A percentile compares a stretch with the other conserved stretches of the same genome.
Conservation (phyloP, 2,888 invertebrate species). For the Isotomurus palustris region DNA sequence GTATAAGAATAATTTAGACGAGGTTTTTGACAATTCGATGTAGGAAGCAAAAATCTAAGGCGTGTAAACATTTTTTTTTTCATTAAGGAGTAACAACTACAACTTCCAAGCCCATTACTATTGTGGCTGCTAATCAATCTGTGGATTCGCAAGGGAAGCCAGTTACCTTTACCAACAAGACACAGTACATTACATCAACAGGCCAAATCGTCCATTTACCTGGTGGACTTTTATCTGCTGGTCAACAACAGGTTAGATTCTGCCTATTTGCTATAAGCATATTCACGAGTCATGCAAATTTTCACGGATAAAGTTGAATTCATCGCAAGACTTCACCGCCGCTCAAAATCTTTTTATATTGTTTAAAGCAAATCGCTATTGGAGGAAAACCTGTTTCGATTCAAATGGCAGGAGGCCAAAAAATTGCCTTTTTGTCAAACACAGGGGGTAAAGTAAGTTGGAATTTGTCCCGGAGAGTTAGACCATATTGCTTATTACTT, state of each 20-base stretch:
- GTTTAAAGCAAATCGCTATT: slow-evolving; percentile 58
- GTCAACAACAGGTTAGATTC: slow-evolving; percentile 49
- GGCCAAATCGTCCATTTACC: slow-evolving; percentile 48
- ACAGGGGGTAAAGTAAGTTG: slow-evolving; percentile 12
- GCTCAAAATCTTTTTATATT: slow-evolving; percentile 1
- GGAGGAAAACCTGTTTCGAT: slow-evolving; percentile 69
- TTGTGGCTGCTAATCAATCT: slow-evolving; percentile 16
- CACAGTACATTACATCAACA: slow-evolving; percentile 43
- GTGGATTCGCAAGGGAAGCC: slow-evolving; percentile 54
- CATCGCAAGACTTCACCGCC: too few species aligned
- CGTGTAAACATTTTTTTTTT: too few species aligned
- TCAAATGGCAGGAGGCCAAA: slow-evolving; percentile 57
- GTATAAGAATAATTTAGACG: too few species aligned
- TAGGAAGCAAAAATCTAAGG: too few species aligned
- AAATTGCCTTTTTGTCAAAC: slow-evolving; percentile 24
- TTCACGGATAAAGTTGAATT: too few species aligned
- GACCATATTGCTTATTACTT: too few species aligned
- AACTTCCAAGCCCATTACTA: slow-evolving; percentile 23
- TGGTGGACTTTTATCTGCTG: slow-evolving; percentile 46
- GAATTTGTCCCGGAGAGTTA: too few species aligned
- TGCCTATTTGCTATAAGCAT: too few species aligned
- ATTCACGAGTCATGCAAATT: too few species aligned
- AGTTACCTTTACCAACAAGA: slow-evolving; percentile 58
- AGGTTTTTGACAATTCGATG: too few species aligned
- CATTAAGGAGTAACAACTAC: slow-evolving; percentile 20